phyloP scores from a whole-genome alignment of 1,140 invertebrate species.

The Drosophila pruinosa region DNA sequence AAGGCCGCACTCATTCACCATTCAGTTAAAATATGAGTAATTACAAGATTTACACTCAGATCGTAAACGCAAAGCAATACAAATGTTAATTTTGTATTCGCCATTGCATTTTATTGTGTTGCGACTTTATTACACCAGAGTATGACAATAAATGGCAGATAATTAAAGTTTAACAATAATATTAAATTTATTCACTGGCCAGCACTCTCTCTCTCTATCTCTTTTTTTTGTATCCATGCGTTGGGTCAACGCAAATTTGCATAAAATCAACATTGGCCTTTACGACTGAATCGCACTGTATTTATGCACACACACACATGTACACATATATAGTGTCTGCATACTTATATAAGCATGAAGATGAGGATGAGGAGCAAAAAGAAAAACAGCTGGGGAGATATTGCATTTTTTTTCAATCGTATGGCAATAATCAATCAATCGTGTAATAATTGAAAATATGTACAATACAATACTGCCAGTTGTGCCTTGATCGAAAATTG shows the following conservation, averaged over 20 bases:
- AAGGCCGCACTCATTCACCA: not conserved
- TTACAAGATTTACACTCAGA: too few relatives aligned
- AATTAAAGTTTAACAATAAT: constrained; percentile 72
- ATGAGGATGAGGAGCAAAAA: not conserved
- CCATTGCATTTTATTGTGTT: not conserved
- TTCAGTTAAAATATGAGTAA: too few relatives aligned
- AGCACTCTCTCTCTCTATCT: constrained; percentile 16
- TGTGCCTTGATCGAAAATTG: constrained; percentile 22
- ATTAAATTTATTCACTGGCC: constrained; percentile 64
- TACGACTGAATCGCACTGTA: constrained; percentile 68
- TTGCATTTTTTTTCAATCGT: constrained; percentile 32
- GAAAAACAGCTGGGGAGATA: not conserved
- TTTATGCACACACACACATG: constrained; percentile 38
- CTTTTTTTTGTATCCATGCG: not conserved
- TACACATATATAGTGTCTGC: too few relatives aligned
- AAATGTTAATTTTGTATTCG: not conserved
- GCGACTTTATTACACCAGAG: constrained; percentile 40
- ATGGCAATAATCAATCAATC: constrained; percentile 74
- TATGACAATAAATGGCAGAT: constrained; percentile 68
- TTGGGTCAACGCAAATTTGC: constrained; percentile 54
- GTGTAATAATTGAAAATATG: constrained; percentile 73
- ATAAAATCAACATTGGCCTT: constrained; percentile 76
- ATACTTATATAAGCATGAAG: constrained; percentile 6
- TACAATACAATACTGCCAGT: constrained; percentile 33
- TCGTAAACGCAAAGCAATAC: too few relatives aligned